Evolutionary conservation across 2,888 invertebrate genomes (phyloP), one percentile per base, ranked within the genome.

Genomic region (Eristalis intricaria): DNA sequence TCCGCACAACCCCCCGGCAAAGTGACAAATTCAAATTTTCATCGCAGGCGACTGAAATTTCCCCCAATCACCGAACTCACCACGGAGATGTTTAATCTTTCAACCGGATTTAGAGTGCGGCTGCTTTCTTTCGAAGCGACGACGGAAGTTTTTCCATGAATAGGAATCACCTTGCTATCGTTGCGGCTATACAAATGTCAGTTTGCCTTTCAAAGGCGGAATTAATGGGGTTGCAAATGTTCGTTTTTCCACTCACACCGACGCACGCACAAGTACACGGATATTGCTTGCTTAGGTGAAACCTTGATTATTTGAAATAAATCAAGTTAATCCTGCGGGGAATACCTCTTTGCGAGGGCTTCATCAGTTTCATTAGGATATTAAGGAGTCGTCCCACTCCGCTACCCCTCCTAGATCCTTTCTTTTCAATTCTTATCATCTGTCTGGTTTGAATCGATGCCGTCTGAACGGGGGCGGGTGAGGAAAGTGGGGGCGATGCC

Each of bases 281-380:
- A 13, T 70, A 56, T 65, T 70, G 26, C 65, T 43, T 65, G 69
- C 65, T 70, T 64, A 73, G 70, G 81, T 73, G 64, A 69, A 73
- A 81, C 81, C 85, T 85, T 76, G 85, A 85, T 81, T 85, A 77
- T 81, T 85, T 74, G 81, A 81, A 85, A 85, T 85, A 85, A 85
- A 85, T 85, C 85, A 85, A 77, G 81, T 76, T 85, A 81, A 81
- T 85, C 77, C 81, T 85, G 73, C 73, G 60, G 64, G 58, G 70
- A 80, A 71, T 77, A 65, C 38, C 50, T 77, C 38, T 65, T 23
- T 58, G 50, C 61, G 38, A 73, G 65, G 68, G 80, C 66, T 85
- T 81, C 69, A 69, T 73, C 79, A 68, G 69, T 76, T 75, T 61
- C 66, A 73, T 80, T 80, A 61, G 43, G 38, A 79, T 75, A 60